Base-by-base conservation (phyloP, 1,140 invertebrate species). In the Ladona fulva region DNA sequence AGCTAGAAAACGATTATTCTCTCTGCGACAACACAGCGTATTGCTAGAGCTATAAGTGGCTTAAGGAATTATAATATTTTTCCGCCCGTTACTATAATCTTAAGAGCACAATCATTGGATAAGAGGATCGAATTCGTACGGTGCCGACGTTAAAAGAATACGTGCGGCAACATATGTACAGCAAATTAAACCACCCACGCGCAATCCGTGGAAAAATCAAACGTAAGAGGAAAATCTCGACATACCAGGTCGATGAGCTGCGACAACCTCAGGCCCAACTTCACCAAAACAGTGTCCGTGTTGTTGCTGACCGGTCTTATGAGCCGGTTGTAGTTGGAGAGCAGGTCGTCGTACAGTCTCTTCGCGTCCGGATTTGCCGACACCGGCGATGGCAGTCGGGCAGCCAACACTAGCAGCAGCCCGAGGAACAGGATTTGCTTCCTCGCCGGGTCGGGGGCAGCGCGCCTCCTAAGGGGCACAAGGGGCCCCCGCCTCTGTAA, bases 301-400 rank as follows among this genome's bases (percentile, higher is more conserved):
- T 96, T 97, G 84, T 97, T 95, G 80, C 91, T 91, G 8, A 98
- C 95, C 0, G 97, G 97, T 81, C 97, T 88, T 78, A 97, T 97
- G 42, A 98, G 89, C 80, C 96, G 91, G 87, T 99, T 99, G 85
- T 99, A 99, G 86, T 96, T 97, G 81, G 95, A 95, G 78, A 99
- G 88, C 74, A 99, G 88, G 86, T 99, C 97, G 83, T 97, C 95
- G 84, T 97, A 97, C 29, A 97, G 89, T 77, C 95, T 89, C 84
- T 97, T 97, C 0, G 95, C 95, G 82, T 97, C 95, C 0, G 94
- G 94, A 88, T 96, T 96, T 52, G 87, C 88, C 73, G 84, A 81
- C 7, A 16, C 24, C 44, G n/a, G 29, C 12, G 74, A 16, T 10
- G 74, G 24, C 3, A 75, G 24, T 7, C 73, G n/a, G 22, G 29